Percentiles rank a stretch among this genome's conserved stretches.
Evolutionary conservation across 2,113 vertebrate genomes (phyloP).

Genomic region (Eudyptes chrysolophus): DNA sequence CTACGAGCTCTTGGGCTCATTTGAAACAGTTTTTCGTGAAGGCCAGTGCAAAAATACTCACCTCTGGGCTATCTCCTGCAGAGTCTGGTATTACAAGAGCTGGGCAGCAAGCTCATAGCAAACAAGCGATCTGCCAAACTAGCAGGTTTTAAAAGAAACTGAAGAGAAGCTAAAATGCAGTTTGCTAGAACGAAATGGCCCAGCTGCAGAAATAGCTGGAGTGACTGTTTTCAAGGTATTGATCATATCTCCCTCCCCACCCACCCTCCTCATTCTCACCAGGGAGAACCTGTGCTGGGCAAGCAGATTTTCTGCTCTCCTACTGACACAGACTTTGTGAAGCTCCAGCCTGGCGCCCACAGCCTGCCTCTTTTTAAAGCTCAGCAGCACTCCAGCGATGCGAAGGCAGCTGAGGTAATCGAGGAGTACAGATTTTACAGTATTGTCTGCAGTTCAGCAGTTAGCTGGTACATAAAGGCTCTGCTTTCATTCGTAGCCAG

Average conservation of each 20-base stretch:
- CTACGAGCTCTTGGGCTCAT: neutral
- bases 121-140: neutral
- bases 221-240: neutral
- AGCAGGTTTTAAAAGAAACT: neutral
- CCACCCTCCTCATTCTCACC: neutral
- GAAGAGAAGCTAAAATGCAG: neutral
- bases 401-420: constrained; percentile 34
- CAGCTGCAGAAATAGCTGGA: neutral
- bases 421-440: constrained; percentile 59
- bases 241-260: neutral
- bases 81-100: neutral
- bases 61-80: neutral
- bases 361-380: neutral
- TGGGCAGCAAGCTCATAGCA: neutral
- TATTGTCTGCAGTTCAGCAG: constrained; percentile 60
- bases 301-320: constrained; percentile 11
- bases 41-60: neutral
- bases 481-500: constrained; percentile 56
- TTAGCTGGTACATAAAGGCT: constrained; percentile 52
- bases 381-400: neutral
- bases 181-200: neutral
- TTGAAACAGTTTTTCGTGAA: neutral
- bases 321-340: neutral
- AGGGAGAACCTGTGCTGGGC: neutral
- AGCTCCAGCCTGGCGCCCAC: neutral